These are phyloP conservation scores for Gallinago media DNA, from an alignment of 2,113 vertebrate species.

Conservation along the genomic window DNA sequence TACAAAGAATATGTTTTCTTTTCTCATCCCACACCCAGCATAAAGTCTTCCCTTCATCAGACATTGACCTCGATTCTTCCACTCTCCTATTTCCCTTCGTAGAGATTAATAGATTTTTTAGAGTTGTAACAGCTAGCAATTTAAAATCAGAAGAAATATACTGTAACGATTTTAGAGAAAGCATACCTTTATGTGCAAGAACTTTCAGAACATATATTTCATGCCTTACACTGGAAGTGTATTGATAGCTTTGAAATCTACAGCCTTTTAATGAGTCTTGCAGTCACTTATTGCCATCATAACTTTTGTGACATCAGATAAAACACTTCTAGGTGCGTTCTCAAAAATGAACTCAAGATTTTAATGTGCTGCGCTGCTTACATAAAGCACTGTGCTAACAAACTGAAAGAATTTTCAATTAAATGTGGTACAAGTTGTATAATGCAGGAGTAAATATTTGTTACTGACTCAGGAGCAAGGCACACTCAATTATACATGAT, in stretches of 20 bases:
- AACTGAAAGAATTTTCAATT: neutral
- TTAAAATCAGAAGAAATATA: neutral
- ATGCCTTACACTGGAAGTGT: neutral
- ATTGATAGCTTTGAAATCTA: neutral
- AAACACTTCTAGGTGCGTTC: neutral
- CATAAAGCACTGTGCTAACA: neutral
- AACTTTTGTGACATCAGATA: slow-evolving; percentile 6
- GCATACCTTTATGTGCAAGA: neutral
- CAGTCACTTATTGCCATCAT: neutral
- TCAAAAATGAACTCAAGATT: neutral
- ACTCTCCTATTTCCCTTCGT: neutral
- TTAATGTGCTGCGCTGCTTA: neutral
- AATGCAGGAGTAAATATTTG: slow-evolving; percentile 2
- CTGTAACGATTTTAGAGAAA: neutral
- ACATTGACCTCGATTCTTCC: neutral
- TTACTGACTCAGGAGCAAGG: neutral
- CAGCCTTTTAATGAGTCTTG: neutral
- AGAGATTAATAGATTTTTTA: neutral
- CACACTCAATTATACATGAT: neutral
- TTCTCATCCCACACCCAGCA: neutral
- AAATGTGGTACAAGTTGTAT: neutral
- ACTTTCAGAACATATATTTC: neutral
- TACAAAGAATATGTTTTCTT: neutral
- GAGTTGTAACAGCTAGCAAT: neutral
- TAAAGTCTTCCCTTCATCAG: neutral